Evolutionary conservation across 2,113 vertebrate species (phyloP).

Genomic region (Geococcyx californianus): DNA sequence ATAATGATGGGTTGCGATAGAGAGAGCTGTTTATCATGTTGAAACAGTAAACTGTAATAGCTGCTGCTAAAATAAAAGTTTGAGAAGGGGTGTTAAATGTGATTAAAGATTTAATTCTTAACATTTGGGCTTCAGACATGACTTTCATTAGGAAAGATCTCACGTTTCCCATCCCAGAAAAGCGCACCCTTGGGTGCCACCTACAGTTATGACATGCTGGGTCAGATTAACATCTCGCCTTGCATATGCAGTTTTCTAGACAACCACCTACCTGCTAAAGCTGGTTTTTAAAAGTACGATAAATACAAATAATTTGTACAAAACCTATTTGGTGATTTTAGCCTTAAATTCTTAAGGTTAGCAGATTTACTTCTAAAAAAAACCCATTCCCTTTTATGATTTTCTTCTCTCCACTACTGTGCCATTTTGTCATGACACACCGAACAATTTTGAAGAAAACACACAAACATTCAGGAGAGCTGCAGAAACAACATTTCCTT

Average conservation of each 20-base stretch:
- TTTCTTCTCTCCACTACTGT: background rate
- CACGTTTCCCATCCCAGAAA: background rate
- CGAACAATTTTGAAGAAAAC: background rate
- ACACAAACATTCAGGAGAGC: background rate
- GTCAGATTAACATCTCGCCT: background rate
- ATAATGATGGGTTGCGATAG: background rate
- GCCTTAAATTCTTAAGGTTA: background rate
- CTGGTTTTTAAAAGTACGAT: background rate
- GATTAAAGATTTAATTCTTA: constrained; percentile 32
- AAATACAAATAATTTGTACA: background rate
- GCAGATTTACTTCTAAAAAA: background rate
- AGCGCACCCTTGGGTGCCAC: background rate
- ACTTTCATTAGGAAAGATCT: background rate
- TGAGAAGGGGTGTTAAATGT: background rate
- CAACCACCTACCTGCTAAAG: background rate
- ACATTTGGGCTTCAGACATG: background rate
- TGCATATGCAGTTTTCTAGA: background rate
- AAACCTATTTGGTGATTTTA: background rate
- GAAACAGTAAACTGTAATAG: background rate
- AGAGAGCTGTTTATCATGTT: background rate
- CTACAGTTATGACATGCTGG: accelerated
- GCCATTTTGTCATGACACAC: background rate
- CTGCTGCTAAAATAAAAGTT: background rate
- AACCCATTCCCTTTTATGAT: background rate
- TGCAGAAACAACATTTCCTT: background rate